Conservation (phyloP, 2,797 vertebrate species). For the Sebastes glaucus region DNA sequence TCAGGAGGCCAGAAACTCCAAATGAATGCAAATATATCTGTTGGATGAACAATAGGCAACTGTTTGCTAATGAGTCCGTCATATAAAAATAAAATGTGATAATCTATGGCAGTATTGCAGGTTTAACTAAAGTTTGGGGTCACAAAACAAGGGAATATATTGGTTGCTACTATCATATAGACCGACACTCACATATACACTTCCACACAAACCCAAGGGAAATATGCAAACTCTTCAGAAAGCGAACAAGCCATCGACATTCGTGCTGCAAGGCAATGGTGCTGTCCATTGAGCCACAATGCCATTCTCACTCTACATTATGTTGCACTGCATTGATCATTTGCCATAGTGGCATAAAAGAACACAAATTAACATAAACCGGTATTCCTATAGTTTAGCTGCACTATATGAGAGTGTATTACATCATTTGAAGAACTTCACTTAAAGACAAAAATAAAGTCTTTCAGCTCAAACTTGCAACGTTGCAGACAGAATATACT, state of each 20-base stretch:
- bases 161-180: neutral
- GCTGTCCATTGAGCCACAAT: neutral
- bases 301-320: neutral
- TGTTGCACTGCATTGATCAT: neutral
- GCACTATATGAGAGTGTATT: neutral
- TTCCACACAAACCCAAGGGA: neutral
- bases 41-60: neutral
- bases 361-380: neutral
- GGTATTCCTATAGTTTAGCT: neutral
- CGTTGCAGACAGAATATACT: neutral
- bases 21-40: neutral
- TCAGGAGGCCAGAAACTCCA: neutral
- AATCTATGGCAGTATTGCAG: too few relatives aligned
- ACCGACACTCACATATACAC: neutral
- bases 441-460: neutral
- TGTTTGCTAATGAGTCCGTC: neutral
- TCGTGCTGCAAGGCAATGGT: neutral
- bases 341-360: neutral
- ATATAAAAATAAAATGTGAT: neutral
- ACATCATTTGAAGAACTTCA: neutral
- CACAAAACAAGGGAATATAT: neutral
- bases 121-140: neutral
- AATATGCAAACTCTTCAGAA: neutral
- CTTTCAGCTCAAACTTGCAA: neutral
- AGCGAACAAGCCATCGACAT: neutral